A percentile compares a stretch with the other conserved stretches of the same genome.
These are phyloP conservation scores for Dolichallabes microphthalmus DNA, from an alignment of 2,113 vertebrate species.

Conservation along the genomic window DNA sequence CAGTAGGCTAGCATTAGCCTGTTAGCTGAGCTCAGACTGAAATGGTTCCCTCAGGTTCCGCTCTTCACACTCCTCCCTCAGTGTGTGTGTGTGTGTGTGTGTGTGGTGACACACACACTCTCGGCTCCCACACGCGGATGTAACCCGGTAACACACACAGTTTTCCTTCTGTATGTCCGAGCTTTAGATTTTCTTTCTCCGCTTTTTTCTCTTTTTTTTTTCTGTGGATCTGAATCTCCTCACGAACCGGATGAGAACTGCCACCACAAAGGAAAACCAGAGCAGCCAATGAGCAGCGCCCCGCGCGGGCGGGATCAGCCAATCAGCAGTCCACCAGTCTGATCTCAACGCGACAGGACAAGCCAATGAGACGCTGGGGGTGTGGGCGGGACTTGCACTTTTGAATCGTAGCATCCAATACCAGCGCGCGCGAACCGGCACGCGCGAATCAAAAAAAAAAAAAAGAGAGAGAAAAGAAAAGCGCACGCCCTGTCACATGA, in stretches of 20 bases:
- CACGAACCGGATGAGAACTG: conserved; percentile 73
- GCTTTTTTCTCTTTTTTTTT: conserved; percentile 53
- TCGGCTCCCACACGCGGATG: neutral
- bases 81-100: too few species aligned
- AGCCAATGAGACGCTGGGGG: neutral
- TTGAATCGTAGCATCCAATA: conserved; percentile 23
- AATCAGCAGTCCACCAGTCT: neutral
- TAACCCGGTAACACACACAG: too few species aligned
- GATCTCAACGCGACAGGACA: too few species aligned
- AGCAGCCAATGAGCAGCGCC: conserved; percentile 43
- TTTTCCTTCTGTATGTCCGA: neutral
- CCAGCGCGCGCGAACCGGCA: neutral
- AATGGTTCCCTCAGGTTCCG: neutral
- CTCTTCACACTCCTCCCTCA: neutral
- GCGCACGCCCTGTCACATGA: neutral
- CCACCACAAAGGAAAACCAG: conserved; percentile 66
- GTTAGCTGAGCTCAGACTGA: conserved; percentile 45
- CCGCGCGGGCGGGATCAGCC: conserved; percentile 39
- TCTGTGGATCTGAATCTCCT: conserved; percentile 66
- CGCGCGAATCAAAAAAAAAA: too few species aligned
- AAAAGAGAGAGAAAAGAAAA: too few species aligned
- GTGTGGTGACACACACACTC: neutral
- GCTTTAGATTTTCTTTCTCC: neutral
- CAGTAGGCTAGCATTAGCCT: conserved; percentile 14
- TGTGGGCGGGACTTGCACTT: conserved; percentile 6